Evolutionary conservation across 2,113 vertebrate genomes (phyloP), one percentile per base, ranked within the genome.

Genomic region (Tiliqua scincoides): DNA sequence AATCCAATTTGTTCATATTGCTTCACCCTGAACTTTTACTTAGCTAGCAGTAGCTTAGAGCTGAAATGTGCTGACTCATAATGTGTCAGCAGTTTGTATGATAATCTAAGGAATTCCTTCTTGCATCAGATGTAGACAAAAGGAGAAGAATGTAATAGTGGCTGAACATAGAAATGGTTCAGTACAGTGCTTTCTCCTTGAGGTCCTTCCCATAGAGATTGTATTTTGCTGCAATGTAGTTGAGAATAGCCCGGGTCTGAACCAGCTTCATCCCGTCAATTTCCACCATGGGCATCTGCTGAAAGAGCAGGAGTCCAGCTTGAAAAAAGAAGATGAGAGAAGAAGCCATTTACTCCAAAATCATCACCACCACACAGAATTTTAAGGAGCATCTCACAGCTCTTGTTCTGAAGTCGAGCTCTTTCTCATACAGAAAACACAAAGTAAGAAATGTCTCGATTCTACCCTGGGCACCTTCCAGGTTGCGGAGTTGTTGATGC

Each of bases 211-310:
- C 98, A 0, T 95, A 93, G 2, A 96, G 96, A 57, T 96, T 85
- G 61, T 96, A 92, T 86, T 97, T 98, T 23, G 86, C 95, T 74
- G 96, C 96, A 5, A 95, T 93, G 89, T 96, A 98, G 63, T 96
- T 96, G 74, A 97, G 23, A 80, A 98, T 98, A 0, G 97, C 98
- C 89, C 93, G 97, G 35, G 94, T 92, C 92, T 98, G 97, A 18
- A 97, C 85, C 8, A 98, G 91, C 74, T 96, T 97, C 96, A 98
- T 96, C 40, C 97, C 97, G 71, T 97, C 96, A 0, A 97, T 97
- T 89, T 97, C 96, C 63, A 97, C 95, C 95, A 96, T 10, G 3
- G 97, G 95, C 52, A 97, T 94, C 84, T 97, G 96, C 77, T 97
- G 93, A 68, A 96, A 97, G 84, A 95, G 84, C 54, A 96, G 93